Conservation (phyloP, 2,113 vertebrate species). For the Platycercus adscitus region DNA sequence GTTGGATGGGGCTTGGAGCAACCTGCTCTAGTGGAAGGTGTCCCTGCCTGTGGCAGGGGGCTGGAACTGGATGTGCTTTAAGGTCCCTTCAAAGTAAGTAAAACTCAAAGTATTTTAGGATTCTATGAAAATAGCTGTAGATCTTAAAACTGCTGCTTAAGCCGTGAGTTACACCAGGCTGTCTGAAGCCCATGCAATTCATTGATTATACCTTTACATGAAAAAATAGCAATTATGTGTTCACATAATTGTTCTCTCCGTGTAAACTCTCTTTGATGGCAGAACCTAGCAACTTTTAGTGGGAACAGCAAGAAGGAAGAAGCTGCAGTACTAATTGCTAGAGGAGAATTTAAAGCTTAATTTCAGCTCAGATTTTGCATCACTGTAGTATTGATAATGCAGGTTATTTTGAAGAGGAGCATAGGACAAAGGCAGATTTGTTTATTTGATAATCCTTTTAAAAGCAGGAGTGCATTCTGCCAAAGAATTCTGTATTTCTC, state of each 20-base stretch:
- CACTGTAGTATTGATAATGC: too few relatives aligned
- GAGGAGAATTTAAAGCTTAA: background rate
- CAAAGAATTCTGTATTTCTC: background rate
- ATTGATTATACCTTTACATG: background rate
- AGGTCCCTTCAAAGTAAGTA: background rate
- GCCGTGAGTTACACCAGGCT: background rate
- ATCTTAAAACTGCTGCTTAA: background rate
- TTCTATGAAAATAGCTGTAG: background rate
- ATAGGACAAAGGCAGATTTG: background rate
- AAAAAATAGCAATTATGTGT: rapidly evolving
- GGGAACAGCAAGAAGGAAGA: background rate
- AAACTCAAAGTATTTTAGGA: background rate
- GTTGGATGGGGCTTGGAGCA: background rate
- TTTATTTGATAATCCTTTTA: background rate
- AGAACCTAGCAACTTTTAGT: background rate
- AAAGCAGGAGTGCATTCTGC: background rate
- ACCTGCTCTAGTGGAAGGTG: background rate
- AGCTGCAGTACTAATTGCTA: background rate
- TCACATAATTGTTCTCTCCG: background rate
- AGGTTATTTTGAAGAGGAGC: background rate
- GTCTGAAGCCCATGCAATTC: background rate
- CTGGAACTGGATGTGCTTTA: background rate
- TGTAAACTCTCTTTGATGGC: too few relatives aligned
- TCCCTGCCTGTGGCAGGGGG: background rate
- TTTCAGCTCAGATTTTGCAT: background rate